Evolutionary conservation across 2,888 invertebrate species (phyloP), one percentile per base, ranked within the genome.

Genomic region (Leptothorax acervorum): DNA sequence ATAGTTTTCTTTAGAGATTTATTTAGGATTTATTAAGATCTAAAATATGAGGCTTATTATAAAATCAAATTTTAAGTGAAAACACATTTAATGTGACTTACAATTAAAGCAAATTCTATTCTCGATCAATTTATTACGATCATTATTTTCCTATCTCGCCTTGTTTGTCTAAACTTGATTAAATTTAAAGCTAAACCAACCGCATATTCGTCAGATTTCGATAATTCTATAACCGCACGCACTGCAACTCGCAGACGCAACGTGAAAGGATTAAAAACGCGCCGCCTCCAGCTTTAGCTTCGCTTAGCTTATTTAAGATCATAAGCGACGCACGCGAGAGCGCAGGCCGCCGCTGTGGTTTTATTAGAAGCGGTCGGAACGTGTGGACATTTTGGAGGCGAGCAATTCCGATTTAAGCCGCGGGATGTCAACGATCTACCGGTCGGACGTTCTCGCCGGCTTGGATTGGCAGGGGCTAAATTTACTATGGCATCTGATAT

Each of bases 361-460:
- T 81, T 81, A 73, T 81, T 51, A 81, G 35, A 73, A 73, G 35
- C 51, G 45, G 31, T 45, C 42, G 45, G 71, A 31, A 70, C 55
- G 31, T 42, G 57, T 42, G 57, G 57, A 78, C 39, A 18, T 66
- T 66, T 57, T 31, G 55, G 9, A 48, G 75, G 9, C 60, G 73
- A 51, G 51, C 60, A 73, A 81, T 81, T 81, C 73, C 79, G 73
- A 73, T 81, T 81, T 81, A 73, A 81, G 79, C 60, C 73, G n/a
- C 73, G 48, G 48, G 48, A 71, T 71, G 79, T 73, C 63, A 81
- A 73, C 60, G 60, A 73, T 73, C 60, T 39, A 70, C 57, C 78
- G 71, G 35, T 55, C 57, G 78, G 71, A 35, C 57, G 23, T 57
- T 79, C 57, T 70, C 45, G 35, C 70, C 48, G 48, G 60, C 60